Evolutionary conservation across 64 coral and sea anemone species (phyloP).

Genomic region (Montipora capricornis): DNA sequence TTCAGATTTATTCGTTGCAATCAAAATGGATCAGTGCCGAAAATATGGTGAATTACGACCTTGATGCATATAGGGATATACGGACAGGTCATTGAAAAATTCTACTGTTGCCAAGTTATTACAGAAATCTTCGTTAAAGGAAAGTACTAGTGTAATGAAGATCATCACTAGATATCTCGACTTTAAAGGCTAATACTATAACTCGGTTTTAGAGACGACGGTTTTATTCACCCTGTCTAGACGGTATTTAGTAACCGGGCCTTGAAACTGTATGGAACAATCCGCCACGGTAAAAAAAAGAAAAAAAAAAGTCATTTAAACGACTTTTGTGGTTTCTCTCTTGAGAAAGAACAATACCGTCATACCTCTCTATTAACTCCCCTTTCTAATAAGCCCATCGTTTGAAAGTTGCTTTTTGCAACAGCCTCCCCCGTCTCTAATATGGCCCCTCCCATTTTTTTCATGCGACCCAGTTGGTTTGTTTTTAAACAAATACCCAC

Average conservation of each 20-base stretch:
- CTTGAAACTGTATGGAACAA: no score
- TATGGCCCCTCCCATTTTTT: constrained; percentile 20
- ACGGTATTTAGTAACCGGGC: no score
- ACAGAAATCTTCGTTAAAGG: constrained; percentile 19
- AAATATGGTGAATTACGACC: not conserved
- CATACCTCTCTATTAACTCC: constrained; percentile 6
- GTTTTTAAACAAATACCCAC: not conserved
- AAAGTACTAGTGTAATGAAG: not conserved
- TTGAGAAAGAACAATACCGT: constrained; percentile 7
- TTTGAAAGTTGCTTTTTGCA: not conserved
- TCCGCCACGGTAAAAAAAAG: not conserved
- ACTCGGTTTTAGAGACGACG: not conserved
- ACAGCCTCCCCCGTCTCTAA: not conserved
- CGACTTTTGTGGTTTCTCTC: constrained; percentile 40
- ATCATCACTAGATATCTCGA: not conserved
- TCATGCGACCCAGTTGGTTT: not conserved
- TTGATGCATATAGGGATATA: not conserved
- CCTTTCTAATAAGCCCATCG: constrained; percentile 3
- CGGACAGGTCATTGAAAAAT: not conserved
- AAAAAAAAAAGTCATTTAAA: constrained; percentile 7
- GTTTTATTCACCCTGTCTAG: no score
- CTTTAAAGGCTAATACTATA: not conserved
- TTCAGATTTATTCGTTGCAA: not conserved
- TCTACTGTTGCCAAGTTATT: not conserved
- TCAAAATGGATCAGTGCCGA: not conserved